These are phyloP conservation scores for Phoxinus dragarum DNA, from an alignment of 2,797 vertebrate genomes.

Conservation along the genomic window DNA sequence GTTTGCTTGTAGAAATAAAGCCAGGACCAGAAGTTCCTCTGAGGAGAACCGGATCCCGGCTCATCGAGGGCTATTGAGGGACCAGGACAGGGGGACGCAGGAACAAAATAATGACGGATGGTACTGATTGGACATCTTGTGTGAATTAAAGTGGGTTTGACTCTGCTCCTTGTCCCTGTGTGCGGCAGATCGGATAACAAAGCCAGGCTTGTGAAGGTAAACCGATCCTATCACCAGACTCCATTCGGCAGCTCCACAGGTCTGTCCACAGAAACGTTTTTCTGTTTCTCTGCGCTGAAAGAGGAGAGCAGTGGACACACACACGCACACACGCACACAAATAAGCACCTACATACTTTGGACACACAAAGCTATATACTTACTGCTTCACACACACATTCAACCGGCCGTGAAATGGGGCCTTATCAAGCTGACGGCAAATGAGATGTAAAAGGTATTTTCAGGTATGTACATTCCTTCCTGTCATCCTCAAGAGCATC, in stretches of 20 bases:
- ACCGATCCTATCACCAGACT: conserved; percentile 69
- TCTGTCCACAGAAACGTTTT: conserved; percentile 55
- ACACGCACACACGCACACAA: conserved; percentile 13
- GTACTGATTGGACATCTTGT: conserved; percentile 78
- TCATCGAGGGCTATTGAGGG: conserved; percentile 59
- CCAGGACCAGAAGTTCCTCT: conserved; percentile 48
- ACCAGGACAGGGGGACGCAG: conserved; percentile 62
- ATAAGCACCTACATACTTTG: conserved; percentile 31
- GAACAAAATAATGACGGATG: conserved; percentile 65
- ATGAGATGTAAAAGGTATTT: conserved; percentile 50
- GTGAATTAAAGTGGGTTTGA: conserved; percentile 74
- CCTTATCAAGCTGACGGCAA: conserved; percentile 39
- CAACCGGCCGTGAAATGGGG: conserved; percentile 48
- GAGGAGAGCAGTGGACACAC: conserved; percentile 64
- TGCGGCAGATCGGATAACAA: conserved; percentile 75
- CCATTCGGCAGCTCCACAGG: conserved; percentile 65
- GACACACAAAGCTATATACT: conserved; percentile 40
- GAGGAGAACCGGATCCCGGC: conserved; percentile 56
- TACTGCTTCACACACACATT: conserved; percentile 43
- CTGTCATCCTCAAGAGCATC: conserved; percentile 35
- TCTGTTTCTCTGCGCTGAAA: conserved; percentile 66
- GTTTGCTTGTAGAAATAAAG: conserved; percentile 57
- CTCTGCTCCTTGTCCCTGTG: conserved; percentile 73
- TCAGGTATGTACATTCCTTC: conserved; percentile 42
- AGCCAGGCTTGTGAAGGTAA: conserved; percentile 71